A percentile compares a stretch with the other conserved stretches of the same genome.
These are phyloP conservation scores for Cylas formicarius DNA, from an alignment of 1,140 invertebrate species.

Conservation along the genomic window DNA sequence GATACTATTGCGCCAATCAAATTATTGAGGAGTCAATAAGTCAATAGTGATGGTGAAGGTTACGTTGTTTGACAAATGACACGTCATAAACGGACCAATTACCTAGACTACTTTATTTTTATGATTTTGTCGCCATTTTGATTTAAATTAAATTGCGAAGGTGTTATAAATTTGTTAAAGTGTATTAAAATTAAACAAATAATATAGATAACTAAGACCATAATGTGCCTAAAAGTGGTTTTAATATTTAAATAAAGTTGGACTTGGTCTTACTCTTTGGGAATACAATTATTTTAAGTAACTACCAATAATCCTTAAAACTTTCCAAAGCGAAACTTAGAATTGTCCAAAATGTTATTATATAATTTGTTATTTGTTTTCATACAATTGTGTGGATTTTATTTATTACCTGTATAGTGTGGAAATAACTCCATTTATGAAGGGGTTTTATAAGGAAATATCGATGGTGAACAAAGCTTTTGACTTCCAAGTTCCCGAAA, in stretches of 20 bases:
- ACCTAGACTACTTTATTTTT: not conserved
- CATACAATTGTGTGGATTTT: constrained; percentile 24
- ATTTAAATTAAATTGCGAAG: not conserved
- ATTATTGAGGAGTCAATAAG: no score
- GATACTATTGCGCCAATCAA: no score
- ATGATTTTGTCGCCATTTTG: not conserved
- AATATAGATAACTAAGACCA: constrained; percentile 7
- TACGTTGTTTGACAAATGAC: no score
- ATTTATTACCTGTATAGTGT: constrained; percentile 19
- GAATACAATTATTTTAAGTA: constrained; percentile 1
- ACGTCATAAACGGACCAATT: not conserved
- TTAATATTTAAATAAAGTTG: constrained; percentile 1
- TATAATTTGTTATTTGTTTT: constrained; percentile 23
- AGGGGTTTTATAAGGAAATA: no score
- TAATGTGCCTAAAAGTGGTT: not conserved
- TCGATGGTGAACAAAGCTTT: no score
- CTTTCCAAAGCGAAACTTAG: constrained; percentile 22
- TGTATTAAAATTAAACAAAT: not conserved
- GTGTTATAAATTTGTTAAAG: not conserved
- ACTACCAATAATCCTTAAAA: constrained; percentile 6
- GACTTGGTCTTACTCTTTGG: not conserved
- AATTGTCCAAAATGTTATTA: constrained; percentile 19
- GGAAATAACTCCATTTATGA: constrained; percentile 21
- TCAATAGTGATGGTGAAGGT: no score
- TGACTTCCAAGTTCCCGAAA: no score